Conservation (phyloP, 1,140 invertebrate genomes). For the Streblospio benedicti region DNA sequence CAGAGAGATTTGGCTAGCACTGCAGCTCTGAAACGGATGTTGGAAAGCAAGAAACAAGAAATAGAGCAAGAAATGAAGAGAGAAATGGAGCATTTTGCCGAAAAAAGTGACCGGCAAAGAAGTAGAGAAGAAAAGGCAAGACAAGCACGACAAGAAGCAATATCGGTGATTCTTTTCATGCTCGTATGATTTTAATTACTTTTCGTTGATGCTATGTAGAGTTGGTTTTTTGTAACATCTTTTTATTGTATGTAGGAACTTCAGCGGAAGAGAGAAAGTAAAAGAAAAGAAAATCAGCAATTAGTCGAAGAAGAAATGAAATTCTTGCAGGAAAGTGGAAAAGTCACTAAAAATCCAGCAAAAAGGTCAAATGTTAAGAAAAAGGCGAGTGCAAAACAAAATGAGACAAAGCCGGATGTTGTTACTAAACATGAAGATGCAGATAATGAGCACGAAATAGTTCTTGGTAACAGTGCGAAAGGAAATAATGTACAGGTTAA, state of each 20-base stretch:
- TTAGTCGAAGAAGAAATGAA: slow-evolving; percentile 39
- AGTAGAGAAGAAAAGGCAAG: slow-evolving; percentile 37
- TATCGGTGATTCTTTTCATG: slow-evolving; percentile 30
- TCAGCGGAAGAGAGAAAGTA: slow-evolving; percentile 38
- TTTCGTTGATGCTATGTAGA: neutral
- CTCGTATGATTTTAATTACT: neutral
- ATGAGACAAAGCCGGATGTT: no score
- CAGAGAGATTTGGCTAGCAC: slow-evolving; percentile 23
- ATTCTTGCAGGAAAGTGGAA: slow-evolving; percentile 38
- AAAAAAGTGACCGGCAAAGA: slow-evolving; percentile 32
- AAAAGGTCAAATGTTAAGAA: slow-evolving; percentile 1
- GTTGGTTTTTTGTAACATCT: neutral
- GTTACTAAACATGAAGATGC: no score
- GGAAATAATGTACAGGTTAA: no score
- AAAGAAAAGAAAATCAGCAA: slow-evolving; percentile 33
- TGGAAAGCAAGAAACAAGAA: slow-evolving; percentile 34
- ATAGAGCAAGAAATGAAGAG: neutral
- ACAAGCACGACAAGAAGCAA: slow-evolving; percentile 37
- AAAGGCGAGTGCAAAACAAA: no score
- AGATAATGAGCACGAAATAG: no score
- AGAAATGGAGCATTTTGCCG: slow-evolving; percentile 16
- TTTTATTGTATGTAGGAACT: slow-evolving; percentile 29
- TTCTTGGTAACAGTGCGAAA: no score
- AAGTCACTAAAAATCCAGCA: slow-evolving; percentile 30
- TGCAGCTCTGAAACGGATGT: slow-evolving; percentile 35